Base-by-base conservation (phyloP, 2,888 invertebrate species). In the Pristionchus entomophagus region DNA sequence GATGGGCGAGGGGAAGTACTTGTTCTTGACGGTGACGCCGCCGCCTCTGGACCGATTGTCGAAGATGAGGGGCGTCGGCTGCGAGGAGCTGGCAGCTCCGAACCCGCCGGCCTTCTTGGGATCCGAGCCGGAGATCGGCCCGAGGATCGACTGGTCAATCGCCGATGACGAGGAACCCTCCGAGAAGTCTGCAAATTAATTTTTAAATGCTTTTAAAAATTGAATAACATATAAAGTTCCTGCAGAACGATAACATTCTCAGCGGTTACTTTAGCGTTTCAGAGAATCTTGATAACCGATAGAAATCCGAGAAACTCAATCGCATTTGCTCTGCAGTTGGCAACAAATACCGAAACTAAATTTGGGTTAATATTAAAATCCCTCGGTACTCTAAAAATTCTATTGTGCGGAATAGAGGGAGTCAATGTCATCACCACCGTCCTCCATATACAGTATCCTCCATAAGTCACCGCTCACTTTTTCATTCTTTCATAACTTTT, bases 101-200 rank as follows among this genome's bases (percentile, higher is more conserved):
- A n/a, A n/a, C n/a, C n/a, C n/a, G n/a, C n/a, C 32, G 14, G 82
- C n/a, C 82, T 38, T 17, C 65, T 22, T 2, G 59, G 26, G n/a
- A 26, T 65, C 35, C 10, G 81, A 56, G 38, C 45, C n/a, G 22
- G 84, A 84, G 49, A 85, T 59, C 51, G 85, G 85, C 22, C 85
- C 85, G 35, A 85, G 85, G 29, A 85, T 45, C 12, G 73, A 73
- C 41, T 56, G 85, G 56, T 85, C 85, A 19, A 85, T 77, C 22
- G 77, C 77, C 14, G 84, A 73, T 6, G 65, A 35, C 32, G 29
- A 19, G 29, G 84, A 1, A 19, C 5, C 38, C 35, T 84, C 83
- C 12, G 59, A 82, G 83, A 65, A 65, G 45, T 84, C 62, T 65
- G 62, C 49, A 84, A 84, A 19, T 38, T n/a, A 14, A 10, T 3